A percentile compares a stretch with the other conserved stretches of the same genome.
Evolutionary conservation across 2,797 vertebrate genomes (phyloP).

Genomic region (Oreochromis mossambicus): DNA sequence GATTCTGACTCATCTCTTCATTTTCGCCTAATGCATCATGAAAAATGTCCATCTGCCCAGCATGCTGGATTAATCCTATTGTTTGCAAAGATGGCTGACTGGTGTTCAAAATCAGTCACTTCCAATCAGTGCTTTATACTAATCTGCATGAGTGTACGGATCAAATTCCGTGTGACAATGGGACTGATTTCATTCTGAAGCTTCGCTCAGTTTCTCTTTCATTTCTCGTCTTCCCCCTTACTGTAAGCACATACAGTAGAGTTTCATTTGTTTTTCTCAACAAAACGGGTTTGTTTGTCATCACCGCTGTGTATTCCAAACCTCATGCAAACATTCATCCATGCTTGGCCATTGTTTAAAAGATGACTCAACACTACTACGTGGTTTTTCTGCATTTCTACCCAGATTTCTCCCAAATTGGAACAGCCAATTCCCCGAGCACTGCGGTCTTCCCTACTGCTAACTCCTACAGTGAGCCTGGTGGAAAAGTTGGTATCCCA

Average conservation of each 20-base stretch:
- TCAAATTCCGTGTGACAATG: not conserved
- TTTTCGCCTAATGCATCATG: not conserved
- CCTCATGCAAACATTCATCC: not conserved
- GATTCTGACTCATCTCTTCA: constrained; percentile 10
- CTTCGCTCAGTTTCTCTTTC: not conserved
- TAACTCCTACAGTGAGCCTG: not conserved
- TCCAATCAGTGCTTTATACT: not conserved
- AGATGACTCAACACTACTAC: not conserved
- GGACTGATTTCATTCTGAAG: not conserved
- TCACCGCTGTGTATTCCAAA: not conserved
- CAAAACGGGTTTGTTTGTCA: not conserved
- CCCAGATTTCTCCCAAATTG: not conserved
- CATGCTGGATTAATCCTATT: not conserved
- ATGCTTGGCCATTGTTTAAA: not conserved
- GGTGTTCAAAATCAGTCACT: not conserved
- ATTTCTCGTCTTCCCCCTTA: not conserved
- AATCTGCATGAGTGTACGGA: not conserved
- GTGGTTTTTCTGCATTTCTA: constrained; percentile 6
- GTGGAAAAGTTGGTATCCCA: not conserved
- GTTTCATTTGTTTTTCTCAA: not conserved
- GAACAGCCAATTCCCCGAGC: not conserved
- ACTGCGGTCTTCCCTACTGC: not conserved
- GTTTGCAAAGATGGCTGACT: not conserved
- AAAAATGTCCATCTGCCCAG: constrained; percentile 3
- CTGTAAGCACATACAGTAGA: not conserved